Evolutionary conservation across 1,140 invertebrate genomes (phyloP).

Genomic region (Geopemphigus sp.): DNA sequence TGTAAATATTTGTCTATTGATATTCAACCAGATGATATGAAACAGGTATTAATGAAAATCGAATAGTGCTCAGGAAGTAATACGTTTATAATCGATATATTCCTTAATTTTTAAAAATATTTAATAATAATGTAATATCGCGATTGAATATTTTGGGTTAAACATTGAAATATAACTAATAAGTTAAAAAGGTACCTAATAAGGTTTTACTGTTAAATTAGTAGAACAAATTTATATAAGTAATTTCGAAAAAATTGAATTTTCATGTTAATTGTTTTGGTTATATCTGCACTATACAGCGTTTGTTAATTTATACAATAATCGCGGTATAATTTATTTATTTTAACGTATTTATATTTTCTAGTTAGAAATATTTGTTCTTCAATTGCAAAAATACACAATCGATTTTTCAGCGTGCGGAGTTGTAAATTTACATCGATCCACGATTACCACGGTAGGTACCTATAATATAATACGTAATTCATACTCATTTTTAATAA

Average conservation of each 20-base stretch:
- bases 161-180: neutral
- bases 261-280: too few species aligned
- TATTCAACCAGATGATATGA: constrained; percentile 15
- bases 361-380: constrained; percentile 50
- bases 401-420: constrained; percentile 50
- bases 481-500: too few species aligned
- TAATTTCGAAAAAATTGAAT: too few species aligned
- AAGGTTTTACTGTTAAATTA: too few species aligned
- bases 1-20: constrained; percentile 42
- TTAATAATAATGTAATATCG: neutral
- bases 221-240: too few species aligned
- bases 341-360: neutral
- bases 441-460: constrained; percentile 50
- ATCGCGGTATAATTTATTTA: too few species aligned
- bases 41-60: neutral
- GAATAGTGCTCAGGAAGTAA: too few species aligned
- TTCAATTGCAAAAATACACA: constrained; percentile 47
- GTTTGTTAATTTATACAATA: too few species aligned
- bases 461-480: too few species aligned
- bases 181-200: neutral
- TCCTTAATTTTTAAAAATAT: neutral
- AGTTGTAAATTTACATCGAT: constrained; percentile 46
- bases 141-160: too few species aligned
- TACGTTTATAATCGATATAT: neutral
- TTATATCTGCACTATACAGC: too few species aligned